Evolutionary conservation across 2,888 invertebrate species (phyloP).

Genomic region (Graphium colonna): DNA sequence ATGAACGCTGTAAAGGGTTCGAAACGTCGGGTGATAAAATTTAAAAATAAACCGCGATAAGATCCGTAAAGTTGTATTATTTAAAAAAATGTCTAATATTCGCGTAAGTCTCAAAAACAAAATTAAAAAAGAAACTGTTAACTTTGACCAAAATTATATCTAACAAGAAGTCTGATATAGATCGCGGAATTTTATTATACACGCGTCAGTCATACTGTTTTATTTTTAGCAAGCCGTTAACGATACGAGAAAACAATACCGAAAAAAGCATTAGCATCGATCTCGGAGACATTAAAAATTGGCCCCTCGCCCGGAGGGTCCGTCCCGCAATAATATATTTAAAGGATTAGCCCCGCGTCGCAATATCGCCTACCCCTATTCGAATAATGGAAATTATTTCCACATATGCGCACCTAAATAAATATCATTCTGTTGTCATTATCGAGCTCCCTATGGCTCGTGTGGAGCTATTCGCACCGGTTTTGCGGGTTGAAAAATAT

Average conservation of each 20-base stretch:
- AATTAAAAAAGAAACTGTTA: too few relatives aligned
- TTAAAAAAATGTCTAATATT: too few relatives aligned
- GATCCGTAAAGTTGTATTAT: too few relatives aligned
- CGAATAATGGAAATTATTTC: constrained; percentile 79
- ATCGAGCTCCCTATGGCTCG: constrained; percentile 60
- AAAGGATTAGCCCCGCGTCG: constrained; percentile 76
- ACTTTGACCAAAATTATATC: too few relatives aligned
- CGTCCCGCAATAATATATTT: constrained; percentile 78
- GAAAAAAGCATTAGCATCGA: constrained; percentile 63
- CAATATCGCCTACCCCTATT: constrained; percentile 67
- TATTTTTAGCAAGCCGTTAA: not conserved
- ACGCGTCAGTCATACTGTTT: too few relatives aligned
- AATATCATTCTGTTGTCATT: constrained; percentile 74
- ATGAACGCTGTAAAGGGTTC: too few relatives aligned
- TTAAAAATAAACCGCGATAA: too few relatives aligned
- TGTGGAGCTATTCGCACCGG: constrained; percentile 68
- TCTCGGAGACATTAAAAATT: constrained; percentile 67
- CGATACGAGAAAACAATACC: constrained; percentile 42
- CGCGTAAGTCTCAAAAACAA: too few relatives aligned
- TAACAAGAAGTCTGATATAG: too few relatives aligned
- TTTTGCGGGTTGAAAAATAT: constrained; percentile 46
- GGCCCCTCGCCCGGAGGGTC: constrained; percentile 57
- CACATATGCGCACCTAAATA: constrained; percentile 79
- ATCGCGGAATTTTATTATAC: too few relatives aligned
- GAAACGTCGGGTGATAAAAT: too few relatives aligned